A percentile compares a stretch with the other conserved stretches of the same genome.
phyloP scores from a whole-genome alignment of 2,113 vertebrate genomes.

The Numenius arquata region DNA sequence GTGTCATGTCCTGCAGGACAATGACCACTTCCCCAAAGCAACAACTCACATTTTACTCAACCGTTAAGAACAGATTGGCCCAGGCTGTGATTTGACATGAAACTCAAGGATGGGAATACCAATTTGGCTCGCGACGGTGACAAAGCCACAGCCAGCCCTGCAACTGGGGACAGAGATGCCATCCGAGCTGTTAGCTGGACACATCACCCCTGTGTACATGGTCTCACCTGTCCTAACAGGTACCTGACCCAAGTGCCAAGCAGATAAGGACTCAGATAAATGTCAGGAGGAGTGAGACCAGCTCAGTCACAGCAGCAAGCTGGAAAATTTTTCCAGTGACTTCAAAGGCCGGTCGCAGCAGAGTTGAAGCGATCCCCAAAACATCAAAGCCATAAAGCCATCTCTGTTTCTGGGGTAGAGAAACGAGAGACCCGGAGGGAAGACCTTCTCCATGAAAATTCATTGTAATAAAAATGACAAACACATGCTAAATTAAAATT shows the following conservation, averaged over 20 bases:
- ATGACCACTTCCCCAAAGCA: background rate
- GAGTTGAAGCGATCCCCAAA: background rate
- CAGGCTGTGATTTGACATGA: background rate
- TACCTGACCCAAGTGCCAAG: background rate
- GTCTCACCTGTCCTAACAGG: background rate
- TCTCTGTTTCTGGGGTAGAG: background rate
- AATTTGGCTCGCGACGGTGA: background rate
- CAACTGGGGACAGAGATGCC: background rate
- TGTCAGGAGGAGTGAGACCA: background rate
- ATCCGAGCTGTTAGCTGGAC: background rate
- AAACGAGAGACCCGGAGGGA: background rate
- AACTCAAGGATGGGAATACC: background rate
- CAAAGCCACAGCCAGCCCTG: background rate
- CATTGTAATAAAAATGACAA: slow-evolving; percentile 48
- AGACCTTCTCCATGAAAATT: slow-evolving; percentile 47
- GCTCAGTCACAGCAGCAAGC: background rate
- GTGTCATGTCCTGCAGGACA: background rate
- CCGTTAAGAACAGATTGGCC: background rate
- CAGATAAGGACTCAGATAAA: background rate
- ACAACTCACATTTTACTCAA: background rate
- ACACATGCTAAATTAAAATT: slow-evolving; percentile 58
- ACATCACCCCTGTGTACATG: fast-evolving
- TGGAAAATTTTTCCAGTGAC: background rate
- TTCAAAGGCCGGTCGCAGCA: background rate
- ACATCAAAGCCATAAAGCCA: background rate